Evolutionary conservation across 2,888 invertebrate genomes (phyloP).

Genomic region (Adela reaumurella): DNA sequence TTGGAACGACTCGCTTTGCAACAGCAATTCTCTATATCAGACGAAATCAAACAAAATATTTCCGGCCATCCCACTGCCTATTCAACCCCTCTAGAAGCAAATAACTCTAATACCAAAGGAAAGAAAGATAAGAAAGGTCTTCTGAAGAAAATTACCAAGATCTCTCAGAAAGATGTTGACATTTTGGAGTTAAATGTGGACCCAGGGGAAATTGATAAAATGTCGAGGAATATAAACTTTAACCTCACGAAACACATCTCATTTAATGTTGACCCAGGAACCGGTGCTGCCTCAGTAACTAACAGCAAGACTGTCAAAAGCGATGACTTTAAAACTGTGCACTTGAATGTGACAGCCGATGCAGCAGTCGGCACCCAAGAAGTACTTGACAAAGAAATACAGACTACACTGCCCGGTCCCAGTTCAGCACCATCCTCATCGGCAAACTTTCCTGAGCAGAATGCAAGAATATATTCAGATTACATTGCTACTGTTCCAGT

Average conservation of each 20-base stretch:
- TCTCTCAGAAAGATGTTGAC: constrained; percentile 37
- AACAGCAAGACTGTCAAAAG: constrained; percentile 5
- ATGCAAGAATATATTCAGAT: constrained; percentile 3
- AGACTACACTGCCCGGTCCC: constrained; percentile 5
- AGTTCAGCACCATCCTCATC: neutral
- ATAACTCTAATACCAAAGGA: constrained; percentile 19
- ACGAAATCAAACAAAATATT: constrained; percentile 24
- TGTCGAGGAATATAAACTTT: constrained; percentile 32
- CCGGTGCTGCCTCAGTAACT: constrained; percentile 25
- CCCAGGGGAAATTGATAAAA: constrained; percentile 20
- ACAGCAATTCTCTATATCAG: constrained; percentile 43
- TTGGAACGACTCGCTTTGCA: constrained; percentile 60
- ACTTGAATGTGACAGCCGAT: constrained; percentile 4
- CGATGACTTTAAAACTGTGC: constrained; percentile 1
- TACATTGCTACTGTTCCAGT: neutral
- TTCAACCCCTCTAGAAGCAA: constrained; percentile 46
- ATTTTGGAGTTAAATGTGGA: constrained; percentile 36
- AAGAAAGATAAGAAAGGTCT: constrained; percentile 24
- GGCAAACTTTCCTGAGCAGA: constrained; percentile 4
- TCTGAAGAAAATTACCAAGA: constrained; percentile 32
- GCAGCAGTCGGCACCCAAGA: neutral
- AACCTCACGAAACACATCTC: constrained; percentile 47
- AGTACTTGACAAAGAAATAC: constrained; percentile 9
- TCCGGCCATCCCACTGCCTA: constrained; percentile 49
- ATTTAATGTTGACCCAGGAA: constrained; percentile 39